Evolutionary conservation across 2,888 invertebrate genomes (phyloP), one percentile per base, ranked within the genome.

Genomic region (Nephrotoma flavescens): DNA sequence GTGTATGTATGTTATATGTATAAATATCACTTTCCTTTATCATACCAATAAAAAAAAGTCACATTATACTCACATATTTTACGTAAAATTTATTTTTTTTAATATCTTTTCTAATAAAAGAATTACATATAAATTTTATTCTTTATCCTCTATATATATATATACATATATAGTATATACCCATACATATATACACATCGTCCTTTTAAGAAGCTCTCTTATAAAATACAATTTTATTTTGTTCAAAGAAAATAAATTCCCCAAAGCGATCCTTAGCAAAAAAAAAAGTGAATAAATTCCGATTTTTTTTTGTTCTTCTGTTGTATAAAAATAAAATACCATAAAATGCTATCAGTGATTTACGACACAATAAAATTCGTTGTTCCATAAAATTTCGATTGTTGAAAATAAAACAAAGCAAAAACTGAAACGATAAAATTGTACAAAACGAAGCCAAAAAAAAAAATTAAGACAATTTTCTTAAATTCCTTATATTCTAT

Each of bases 281-380:
- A 71, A 71, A 71, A 71, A 71, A 71, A 71, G 71, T 31, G 71
- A 71, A 71, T 71, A 71, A 71, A 71, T 71, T 71, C 71, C 31
- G 71, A 57, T 57, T 57, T 57, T 57, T n/a, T 57, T 57, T 31
- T 31, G 31, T 31, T 57, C 52, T 57, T 71, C 31, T 19, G 71
- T 71, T 71, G 71, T 71, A 71, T 71, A 71, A 71, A 84, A 84
- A 84, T 41, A 84, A 84, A 84, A 84, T 42, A 0, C 41, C 84
- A 84, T 84, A 84, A 84, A 84, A 84, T 84, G 84, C 42, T 84
- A 84, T 84, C 84, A 84, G 42, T 84, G 84, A 84, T 84, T 84
- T 84, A 84, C 84, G 84, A 84, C 84, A 84, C 42, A 84, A 84
- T 84, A 84, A 84, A 84, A 84, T 84, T 84, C 42, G 42, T 84